Evolutionary conservation across 2,888 invertebrate genomes (phyloP).

Genomic region (Orthosia cruda): DNA sequence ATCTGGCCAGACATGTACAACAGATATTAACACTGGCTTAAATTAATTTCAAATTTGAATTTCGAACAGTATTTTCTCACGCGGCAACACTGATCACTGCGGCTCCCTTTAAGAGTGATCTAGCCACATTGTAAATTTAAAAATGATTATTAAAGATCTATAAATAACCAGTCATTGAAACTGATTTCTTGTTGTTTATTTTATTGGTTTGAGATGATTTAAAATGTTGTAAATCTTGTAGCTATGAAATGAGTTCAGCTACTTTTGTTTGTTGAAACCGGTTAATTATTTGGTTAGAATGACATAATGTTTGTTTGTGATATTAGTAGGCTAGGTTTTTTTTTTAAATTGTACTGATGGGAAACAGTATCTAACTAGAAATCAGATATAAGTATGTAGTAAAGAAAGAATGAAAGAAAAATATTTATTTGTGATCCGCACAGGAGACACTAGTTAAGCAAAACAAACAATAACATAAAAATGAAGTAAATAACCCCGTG

Average conservation of each 20-base stretch:
- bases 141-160: conserved; percentile 72
- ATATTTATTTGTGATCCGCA: too few species aligned
- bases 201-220: conserved; percentile 71
- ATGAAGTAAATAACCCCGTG: too few species aligned
- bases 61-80: conserved; percentile 82
- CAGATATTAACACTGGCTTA: conserved; percentile 77
- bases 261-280: conserved; percentile 56
- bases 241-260: conserved; percentile 53
- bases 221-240: conserved; percentile 58
- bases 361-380: too few species aligned
- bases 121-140: conserved; percentile 73
- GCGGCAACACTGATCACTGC: conserved; percentile 75
- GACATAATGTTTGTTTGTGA: conserved; percentile 25
- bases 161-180: conserved; percentile 75
- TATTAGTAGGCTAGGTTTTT: not conserved
- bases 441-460: too few species aligned
- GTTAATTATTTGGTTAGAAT: conserved; percentile 32
- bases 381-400: too few species aligned
- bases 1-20: conserved; percentile 68
- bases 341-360: not conserved
- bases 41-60: conserved; percentile 84
- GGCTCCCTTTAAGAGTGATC: conserved; percentile 73
- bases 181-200: conserved; percentile 67
- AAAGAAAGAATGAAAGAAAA: too few species aligned
- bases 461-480: too few species aligned